Percentiles rank a stretch among this genome's conserved stretches.
These are phyloP conservation scores for Gisinianus flammeolus DNA, from an alignment of 2,888 invertebrate species.

Conservation along the genomic window DNA sequence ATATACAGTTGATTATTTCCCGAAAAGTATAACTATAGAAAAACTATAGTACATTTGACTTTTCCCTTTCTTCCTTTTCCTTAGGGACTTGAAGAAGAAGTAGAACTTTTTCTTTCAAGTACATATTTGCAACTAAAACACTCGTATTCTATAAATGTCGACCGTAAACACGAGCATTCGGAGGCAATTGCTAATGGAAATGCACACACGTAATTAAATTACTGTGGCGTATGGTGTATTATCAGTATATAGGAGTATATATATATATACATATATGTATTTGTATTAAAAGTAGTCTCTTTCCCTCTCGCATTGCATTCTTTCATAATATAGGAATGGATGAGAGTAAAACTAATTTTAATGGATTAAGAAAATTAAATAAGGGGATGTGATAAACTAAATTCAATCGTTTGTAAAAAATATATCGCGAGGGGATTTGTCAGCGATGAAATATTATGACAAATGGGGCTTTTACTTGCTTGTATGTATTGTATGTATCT, in stretches of 20 bases:
- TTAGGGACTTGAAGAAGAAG: not conserved
- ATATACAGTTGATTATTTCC: conserved; percentile 32
- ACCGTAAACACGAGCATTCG: too few relatives aligned
- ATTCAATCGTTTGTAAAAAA: conserved; percentile 26
- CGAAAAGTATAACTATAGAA: not conserved
- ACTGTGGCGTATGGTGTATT: too few relatives aligned
- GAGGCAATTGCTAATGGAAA: too few relatives aligned
- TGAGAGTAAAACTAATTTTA: too few relatives aligned
- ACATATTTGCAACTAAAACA: too few relatives aligned
- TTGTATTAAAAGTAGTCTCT: conserved; percentile 10
- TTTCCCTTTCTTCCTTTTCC: conserved; percentile 19
- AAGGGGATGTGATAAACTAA: conserved; percentile 21
- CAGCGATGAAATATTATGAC: conserved; percentile 21
- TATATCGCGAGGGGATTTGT: not conserved
- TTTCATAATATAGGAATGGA: not conserved
- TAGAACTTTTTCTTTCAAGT: not conserved
- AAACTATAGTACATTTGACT: not conserved
- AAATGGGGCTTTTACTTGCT: too few relatives aligned
- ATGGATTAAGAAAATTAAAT: not conserved
- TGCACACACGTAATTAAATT: too few relatives aligned
- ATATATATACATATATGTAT: too few relatives aligned
- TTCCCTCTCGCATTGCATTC: not conserved
- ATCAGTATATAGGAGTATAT: too few relatives aligned
- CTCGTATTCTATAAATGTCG: too few relatives aligned
- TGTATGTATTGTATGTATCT: too few relatives aligned